Percentiles rank a stretch among this genome's conserved stretches.
These are phyloP conservation scores for Chironomus tepperi DNA, from an alignment of 1,140 invertebrate genomes.

Conservation along the genomic window DNA sequence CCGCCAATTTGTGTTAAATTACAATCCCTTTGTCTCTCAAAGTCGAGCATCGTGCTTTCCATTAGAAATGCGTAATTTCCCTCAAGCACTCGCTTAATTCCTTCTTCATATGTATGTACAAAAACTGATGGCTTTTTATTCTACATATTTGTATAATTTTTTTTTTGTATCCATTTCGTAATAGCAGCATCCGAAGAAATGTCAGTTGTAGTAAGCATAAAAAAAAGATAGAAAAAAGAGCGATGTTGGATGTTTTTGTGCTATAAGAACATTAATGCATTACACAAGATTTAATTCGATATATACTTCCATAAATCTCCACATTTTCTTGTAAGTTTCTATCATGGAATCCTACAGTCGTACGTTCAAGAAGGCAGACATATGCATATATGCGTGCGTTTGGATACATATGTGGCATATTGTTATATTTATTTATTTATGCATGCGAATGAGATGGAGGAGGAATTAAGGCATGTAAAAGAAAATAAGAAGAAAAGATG, in stretches of 20 bases:
- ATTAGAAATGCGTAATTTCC: slow-evolving; percentile 97
- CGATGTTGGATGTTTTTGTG: too few species aligned
- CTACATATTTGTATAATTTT: background rate
- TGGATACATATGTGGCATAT: too few species aligned
- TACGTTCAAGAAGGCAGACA: slow-evolving; percentile 23
- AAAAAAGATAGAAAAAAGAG: too few species aligned
- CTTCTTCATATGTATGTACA: slow-evolving; percentile 81
- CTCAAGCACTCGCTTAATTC: slow-evolving; percentile 71
- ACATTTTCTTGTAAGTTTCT: slow-evolving; percentile 94
- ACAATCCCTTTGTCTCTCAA: slow-evolving; percentile 89
- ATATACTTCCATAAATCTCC: slow-evolving; percentile 76
- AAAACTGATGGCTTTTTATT: slow-evolving; percentile 71
- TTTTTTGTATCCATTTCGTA: too few species aligned
- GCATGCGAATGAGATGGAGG: too few species aligned
- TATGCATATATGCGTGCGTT: too few species aligned
- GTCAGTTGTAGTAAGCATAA: background rate
- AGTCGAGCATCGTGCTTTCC: slow-evolving; percentile 97
- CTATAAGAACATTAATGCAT: background rate
- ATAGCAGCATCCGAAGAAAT: too few species aligned
- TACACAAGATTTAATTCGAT: background rate
- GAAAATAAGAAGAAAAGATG: slow-evolving; percentile 25
- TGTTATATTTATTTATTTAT: too few species aligned
- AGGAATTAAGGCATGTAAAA: too few species aligned
- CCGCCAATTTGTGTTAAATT: slow-evolving; percentile 97
- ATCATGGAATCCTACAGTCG: slow-evolving; percentile 80